Evolutionary conservation across 2,888 invertebrate genomes (phyloP), one percentile per base, ranked within the genome.

Genomic region (Nebria brevicollis): DNA sequence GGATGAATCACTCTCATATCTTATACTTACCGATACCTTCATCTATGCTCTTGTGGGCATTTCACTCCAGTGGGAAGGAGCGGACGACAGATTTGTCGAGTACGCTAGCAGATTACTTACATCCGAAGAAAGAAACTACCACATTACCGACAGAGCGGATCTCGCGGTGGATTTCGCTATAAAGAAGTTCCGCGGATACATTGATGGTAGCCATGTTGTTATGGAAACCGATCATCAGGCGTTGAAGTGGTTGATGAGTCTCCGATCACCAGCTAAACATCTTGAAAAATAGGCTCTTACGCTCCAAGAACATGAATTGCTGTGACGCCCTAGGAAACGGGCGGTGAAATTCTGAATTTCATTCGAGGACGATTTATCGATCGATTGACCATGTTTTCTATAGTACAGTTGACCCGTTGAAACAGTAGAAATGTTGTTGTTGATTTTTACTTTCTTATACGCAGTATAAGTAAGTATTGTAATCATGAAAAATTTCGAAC

Each of bases 141-240:
- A 85, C 0, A 85, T 85, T 1, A 85, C 85, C 0, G 87, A 88
- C 77, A 84, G 85, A 70, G 88, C 8, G 4, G 75, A 26, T 7
- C 41, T 77, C 5, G 77, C 77, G 0, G 68, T 77, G 13, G 78
- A 73, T 8, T 87, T 83, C 83, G 87, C 87, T 4, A 80, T 87
- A 0, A 77, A 85, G 42, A 87, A 88, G 75, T 89, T 87, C 79
- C 81, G 86, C 10, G 86, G 85, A 0, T 89, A 87, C 79, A 83
- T 89, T 0, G 87, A 87, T 68, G 86, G 87, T 0, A 42, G 85
- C 3, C 77, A 84, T 0, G 87, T 89, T 54, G 83, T 82, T 0
- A 84, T 89, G 0, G 81, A 86, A 3, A 89, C 88, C 0, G 90
- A 90, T 78, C 89, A 89, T 76, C 86, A 87, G 79, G 87, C 89